phyloP scores from a whole-genome alignment of 2,888 invertebrate species.

The Elysia crispata region DNA sequence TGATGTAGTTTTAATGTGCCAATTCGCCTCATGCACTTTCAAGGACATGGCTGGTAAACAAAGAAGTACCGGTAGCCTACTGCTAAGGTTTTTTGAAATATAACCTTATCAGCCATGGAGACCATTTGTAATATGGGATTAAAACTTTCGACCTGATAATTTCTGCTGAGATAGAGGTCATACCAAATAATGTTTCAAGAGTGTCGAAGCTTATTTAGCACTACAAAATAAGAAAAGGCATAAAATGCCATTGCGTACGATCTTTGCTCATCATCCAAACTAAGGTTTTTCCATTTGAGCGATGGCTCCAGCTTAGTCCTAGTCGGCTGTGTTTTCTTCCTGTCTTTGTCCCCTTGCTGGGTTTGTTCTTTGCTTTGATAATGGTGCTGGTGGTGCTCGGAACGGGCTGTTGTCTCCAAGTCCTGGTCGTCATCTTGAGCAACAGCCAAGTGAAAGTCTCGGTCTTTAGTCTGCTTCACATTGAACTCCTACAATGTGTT shows the following conservation, averaged over 20 bases:
- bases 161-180: no score
- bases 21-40: no score
- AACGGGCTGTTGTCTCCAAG: slow-evolving; percentile 55
- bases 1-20: no score
- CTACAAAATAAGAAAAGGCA: no score
- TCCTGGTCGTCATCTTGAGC: slow-evolving; percentile 58
- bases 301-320: slow-evolving; percentile 74
- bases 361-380: slow-evolving; percentile 52
- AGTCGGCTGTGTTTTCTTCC: slow-evolving; percentile 61
- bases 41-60: no score
- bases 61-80: no score
- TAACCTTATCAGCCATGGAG: no score
- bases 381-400: slow-evolving; percentile 48
- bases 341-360: slow-evolving; percentile 59
- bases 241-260: slow-evolving; percentile 33
- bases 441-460: slow-evolving; percentile 55
- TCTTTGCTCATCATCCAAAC: slow-evolving; percentile 69
- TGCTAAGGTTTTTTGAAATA: no score
- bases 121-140: no score
- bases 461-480: slow-evolving; percentile 59
- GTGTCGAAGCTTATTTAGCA: no score
- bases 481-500: slow-evolving; percentile 55
- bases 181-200: no score
- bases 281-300: slow-evolving; percentile 73
- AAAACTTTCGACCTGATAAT: no score